Evolutionary conservation across 1,140 invertebrate genomes (phyloP).

Genomic region (Leptopilina boulardi): DNA sequence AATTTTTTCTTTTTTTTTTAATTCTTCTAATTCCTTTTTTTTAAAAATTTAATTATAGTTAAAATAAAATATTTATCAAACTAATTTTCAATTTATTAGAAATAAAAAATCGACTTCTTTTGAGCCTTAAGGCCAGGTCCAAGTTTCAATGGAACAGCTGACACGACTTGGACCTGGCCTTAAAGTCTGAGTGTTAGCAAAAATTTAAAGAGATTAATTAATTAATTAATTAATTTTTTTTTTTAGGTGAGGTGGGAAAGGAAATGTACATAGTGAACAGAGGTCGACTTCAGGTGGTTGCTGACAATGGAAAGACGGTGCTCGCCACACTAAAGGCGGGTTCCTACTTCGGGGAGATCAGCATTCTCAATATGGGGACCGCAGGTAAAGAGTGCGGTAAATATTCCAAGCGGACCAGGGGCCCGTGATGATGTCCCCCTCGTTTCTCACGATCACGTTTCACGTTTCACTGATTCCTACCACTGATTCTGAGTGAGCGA

Average conservation of each 20-base stretch:
- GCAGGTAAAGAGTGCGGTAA: slow-evolving; percentile 97
- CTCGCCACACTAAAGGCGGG: slow-evolving; percentile 97
- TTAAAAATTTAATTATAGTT: too few relatives aligned
- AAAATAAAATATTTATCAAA: too few relatives aligned
- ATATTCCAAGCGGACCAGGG: slow-evolving; percentile 83
- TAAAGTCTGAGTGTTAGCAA: too few relatives aligned
- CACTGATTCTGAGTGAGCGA: slow-evolving; percentile 70
- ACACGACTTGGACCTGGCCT: too few relatives aligned
- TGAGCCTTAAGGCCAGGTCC: too few relatives aligned
- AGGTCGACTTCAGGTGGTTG: slow-evolving; percentile 96
- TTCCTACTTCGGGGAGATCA: slow-evolving; percentile 99
- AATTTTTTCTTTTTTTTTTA: too few relatives aligned
- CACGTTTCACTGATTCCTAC: slow-evolving; percentile 72
- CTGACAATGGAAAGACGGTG: slow-evolving; percentile 97
- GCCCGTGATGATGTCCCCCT: slow-evolving; percentile 70
- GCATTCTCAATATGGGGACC: slow-evolving; percentile 99
- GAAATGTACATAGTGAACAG: slow-evolving; percentile 99
- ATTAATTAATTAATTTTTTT: not conserved
- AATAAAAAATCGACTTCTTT: too few relatives aligned
- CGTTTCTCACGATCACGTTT: slow-evolving; percentile 73
- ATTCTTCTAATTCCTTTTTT: too few relatives aligned
- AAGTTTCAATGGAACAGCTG: too few relatives aligned
- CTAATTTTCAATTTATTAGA: too few relatives aligned
- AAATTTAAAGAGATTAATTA: not conserved
- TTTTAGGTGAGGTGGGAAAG: slow-evolving; percentile 96